Base-by-base conservation (phyloP, 1,140 invertebrate genomes). In the Trichonephila clavipes region DNA sequence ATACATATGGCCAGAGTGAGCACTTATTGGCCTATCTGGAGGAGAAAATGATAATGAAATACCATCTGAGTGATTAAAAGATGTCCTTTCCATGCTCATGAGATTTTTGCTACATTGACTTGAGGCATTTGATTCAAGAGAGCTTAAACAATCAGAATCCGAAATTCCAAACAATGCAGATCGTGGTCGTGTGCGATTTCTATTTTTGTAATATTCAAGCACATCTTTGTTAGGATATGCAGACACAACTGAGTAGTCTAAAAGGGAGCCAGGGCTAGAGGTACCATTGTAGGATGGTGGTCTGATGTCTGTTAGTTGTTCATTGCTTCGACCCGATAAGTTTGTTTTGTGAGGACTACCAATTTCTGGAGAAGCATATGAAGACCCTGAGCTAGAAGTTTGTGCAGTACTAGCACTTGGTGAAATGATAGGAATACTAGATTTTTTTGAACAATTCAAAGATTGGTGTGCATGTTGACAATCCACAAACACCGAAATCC, bases 191-290 rank as follows among this genome's bases (percentile, higher is more conserved):
- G 88, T 51, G 44, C 92, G 94, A 66, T 94, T 94, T 93, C 94
- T 94, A n/a, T 94, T 95, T 51, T 95, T 94, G 82, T 95, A 95
- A 86, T 94, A 95, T 24, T 95, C 95, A 2, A 95, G 66, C 16
- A 95, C 94, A 85, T 95, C 94, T 81, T 95, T 95, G 85, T 95
- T 94, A 58, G 93, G 90, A 94, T 95, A 95, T 44, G 95, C 95
- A 10, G 95, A 95, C 16, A 95, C 95, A 51, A 95, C 95, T 10
- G 95, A 95, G 88, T 95, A 95, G 64, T 95, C 95, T 19, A 95
- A 62, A 14, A 90, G 89, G 4, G 94, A 94, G 59, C 94, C 91
- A 34, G 94, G 87, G 58, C 89, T 94, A 44, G 94, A 90, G 18
- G 62, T 91, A 59, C 92, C 82, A 58, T 94, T 94, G 58, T 94